phyloP scores from a whole-genome alignment of 2,888 invertebrate species.

The Drosophila paranaensis region DNA sequence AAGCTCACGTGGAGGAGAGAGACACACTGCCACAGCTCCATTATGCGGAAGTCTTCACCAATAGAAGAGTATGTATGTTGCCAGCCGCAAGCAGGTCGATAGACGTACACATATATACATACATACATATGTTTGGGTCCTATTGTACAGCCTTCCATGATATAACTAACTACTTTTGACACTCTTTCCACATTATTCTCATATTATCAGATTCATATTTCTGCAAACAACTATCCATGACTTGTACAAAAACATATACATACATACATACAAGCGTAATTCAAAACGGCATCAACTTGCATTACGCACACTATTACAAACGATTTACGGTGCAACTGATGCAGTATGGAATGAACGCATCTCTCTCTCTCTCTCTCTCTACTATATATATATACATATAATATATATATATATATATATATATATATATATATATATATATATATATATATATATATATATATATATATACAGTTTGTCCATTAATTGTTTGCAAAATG shows the following conservation, averaged over 20 bases:
- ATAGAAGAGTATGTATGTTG: conserved; percentile 20
- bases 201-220: background rate
- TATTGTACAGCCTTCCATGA: background rate
- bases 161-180: background rate
- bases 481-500: too few relatives aligned
- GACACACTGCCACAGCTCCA: conserved; percentile 26
- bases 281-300: background rate
- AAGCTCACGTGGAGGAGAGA: conserved; percentile 14
- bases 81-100: conserved; percentile 35
- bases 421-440: background rate
- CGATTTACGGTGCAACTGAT: background rate
- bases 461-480: background rate
- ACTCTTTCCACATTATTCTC: background rate
- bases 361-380: background rate
- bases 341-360: background rate
- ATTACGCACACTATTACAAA: background rate
- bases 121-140: background rate
- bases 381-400: background rate
- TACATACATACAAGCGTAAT: conserved; percentile 4
- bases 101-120: conserved; percentile 4
- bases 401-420: background rate
- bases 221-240: background rate
- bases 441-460: background rate
- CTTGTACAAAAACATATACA: background rate
- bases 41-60: conserved; percentile 21